Conservation (phyloP, 2,797 vertebrate genomes). For the Botia kubotai region DNA sequence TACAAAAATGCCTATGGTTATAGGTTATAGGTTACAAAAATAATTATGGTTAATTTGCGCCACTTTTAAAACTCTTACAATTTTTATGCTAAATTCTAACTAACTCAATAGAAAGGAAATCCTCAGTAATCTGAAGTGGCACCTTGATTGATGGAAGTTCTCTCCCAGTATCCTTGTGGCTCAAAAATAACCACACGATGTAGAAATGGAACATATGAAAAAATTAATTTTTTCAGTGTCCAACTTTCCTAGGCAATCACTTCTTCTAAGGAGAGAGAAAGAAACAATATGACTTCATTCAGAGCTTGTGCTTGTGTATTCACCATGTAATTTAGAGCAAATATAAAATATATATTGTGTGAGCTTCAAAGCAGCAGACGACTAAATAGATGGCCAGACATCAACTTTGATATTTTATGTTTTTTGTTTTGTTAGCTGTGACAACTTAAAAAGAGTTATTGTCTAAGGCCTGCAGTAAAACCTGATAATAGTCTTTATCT, state of each 20-base stretch:
- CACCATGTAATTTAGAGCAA: constrained; percentile 72
- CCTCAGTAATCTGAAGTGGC: constrained; percentile 55
- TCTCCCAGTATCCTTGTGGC: constrained; percentile 60
- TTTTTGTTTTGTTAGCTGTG: constrained; percentile 80
- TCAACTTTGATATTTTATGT: constrained; percentile 67
- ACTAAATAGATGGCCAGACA: constrained; percentile 59
- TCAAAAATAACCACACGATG: constrained; percentile 67
- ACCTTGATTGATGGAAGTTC: constrained; percentile 67
- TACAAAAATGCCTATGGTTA: constrained; percentile 11
- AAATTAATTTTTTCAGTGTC: constrained; percentile 72
- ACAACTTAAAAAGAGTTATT: constrained; percentile 72
- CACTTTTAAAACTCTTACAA: constrained; percentile 13
- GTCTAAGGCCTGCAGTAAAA: constrained; percentile 44
- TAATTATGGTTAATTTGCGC: constrained; percentile 13
- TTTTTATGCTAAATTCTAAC: background rate
- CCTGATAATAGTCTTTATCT: constrained; percentile 2
- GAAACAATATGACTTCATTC: constrained; percentile 73
- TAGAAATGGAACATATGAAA: constrained; percentile 76
- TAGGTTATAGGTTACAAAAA: background rate
- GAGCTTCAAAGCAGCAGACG: constrained; percentile 48
- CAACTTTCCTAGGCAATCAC: constrained; percentile 73
- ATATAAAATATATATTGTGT: constrained; percentile 59
- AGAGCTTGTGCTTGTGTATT: constrained; percentile 61
- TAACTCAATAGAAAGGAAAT: constrained; percentile 25
- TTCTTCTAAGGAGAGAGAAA: constrained; percentile 52